A percentile compares a stretch with the other conserved stretches of the same genome.
These are phyloP conservation scores for Cliona cf. orientalis DNA, from an alignment of 37 sponge, comb jelly and placozoan species.

Conservation along the genomic window DNA sequence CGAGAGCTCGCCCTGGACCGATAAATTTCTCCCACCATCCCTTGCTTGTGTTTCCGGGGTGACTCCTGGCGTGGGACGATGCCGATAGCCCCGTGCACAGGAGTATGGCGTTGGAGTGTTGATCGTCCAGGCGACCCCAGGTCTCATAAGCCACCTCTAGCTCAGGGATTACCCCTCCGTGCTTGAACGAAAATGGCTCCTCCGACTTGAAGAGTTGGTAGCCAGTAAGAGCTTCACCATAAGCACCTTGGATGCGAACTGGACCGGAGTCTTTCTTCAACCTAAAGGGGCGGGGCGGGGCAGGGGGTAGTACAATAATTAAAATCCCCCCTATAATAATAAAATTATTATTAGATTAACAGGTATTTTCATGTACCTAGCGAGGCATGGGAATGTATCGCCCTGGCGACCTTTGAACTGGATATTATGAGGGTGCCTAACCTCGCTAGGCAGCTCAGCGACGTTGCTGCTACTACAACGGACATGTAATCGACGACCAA, in stretches of 20 bases:
- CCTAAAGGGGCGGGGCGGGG: background rate
- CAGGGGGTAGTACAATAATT: background rate
- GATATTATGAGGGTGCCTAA: background rate
- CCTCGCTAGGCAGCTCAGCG: background rate
- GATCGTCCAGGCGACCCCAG: constrained; percentile 74
- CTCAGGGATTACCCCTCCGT: constrained; percentile 68
- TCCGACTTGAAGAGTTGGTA: constrained; percentile 38
- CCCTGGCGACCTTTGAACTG: constrained; percentile 3
- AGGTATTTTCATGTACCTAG: background rate
- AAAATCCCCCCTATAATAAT: too few relatives aligned
- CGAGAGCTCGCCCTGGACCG: constrained; percentile 74
- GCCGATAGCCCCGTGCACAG: constrained; percentile 77
- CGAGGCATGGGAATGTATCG: constrained; percentile 1
- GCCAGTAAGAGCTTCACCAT: constrained; percentile 69
- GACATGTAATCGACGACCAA: too few relatives aligned
- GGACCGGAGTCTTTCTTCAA: constrained; percentile 35
- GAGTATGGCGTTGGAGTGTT: constrained; percentile 61
- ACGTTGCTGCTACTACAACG: background rate
- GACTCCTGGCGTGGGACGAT: constrained; percentile 81
- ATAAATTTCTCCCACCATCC: constrained; percentile 93
- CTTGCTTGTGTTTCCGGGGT: constrained; percentile 56
- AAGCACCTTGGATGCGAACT: constrained; percentile 33
- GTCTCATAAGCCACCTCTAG: constrained; percentile 81
- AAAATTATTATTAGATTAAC: too few relatives aligned
- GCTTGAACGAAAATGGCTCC: constrained; percentile 50